Conservation (phyloP, 2,888 invertebrate genomes). For the Torymus auratus region DNA sequence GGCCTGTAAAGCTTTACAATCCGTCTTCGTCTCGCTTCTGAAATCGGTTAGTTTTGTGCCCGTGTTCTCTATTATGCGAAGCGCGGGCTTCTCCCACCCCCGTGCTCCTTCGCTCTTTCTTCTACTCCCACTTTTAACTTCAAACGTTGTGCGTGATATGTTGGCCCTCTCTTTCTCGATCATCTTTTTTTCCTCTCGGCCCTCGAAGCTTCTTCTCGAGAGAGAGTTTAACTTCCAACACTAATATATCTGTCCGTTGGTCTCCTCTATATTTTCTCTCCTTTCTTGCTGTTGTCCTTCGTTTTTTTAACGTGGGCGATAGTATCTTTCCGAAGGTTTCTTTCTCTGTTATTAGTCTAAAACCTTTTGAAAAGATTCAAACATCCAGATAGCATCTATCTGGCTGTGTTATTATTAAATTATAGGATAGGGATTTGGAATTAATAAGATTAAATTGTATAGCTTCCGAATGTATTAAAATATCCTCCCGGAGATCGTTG, state of each 20-base stretch:
- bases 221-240: background rate
- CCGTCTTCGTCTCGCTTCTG: slow-evolving; percentile 34
- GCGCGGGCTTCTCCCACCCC: background rate
- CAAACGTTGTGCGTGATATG: slow-evolving; percentile 13
- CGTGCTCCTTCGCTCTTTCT: slow-evolving; percentile 13
- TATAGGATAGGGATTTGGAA: too few species aligned
- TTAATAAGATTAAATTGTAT: too few species aligned
- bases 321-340: too few species aligned
- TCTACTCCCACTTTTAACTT: slow-evolving; percentile 41
- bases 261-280: background rate
- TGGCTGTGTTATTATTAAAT: too few species aligned
- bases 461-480: too few species aligned
- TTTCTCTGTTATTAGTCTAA: background rate
- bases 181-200: background rate
- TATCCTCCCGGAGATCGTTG: too few species aligned
- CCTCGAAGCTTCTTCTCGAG: background rate
- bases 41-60: slow-evolving; percentile 31
- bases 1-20: slow-evolving; percentile 9
- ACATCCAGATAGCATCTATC: too few species aligned
- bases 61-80: slow-evolving; percentile 20
- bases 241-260: background rate
- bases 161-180: background rate
- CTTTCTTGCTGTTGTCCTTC: background rate
- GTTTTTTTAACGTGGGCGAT: too few species aligned
- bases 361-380: too few species aligned